Evolutionary conservation across 2,113 vertebrate genomes (phyloP).

Genomic region (Bungarus multicinctus): DNA sequence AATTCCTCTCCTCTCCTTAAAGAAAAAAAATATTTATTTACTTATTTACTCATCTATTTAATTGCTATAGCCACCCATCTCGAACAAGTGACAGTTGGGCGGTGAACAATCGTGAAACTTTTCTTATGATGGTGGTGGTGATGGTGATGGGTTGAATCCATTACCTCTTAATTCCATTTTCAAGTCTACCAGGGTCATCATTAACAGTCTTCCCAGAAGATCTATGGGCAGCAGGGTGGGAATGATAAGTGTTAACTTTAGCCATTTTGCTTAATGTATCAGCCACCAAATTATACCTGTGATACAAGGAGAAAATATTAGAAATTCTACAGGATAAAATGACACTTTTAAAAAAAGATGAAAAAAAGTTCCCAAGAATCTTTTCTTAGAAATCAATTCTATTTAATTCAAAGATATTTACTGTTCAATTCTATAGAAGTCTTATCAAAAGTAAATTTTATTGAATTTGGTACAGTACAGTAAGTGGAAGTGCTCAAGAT

Average conservation of each 20-base stretch:
- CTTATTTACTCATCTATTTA: background rate
- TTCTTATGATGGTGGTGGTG: background rate
- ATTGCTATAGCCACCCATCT: background rate
- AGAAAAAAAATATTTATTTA: background rate
- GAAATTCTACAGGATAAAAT: background rate
- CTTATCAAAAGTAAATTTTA: background rate
- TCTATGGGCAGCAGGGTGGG: constrained; percentile 63
- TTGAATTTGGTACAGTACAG: background rate
- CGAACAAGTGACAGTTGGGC: background rate
- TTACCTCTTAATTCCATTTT: constrained; percentile 85
- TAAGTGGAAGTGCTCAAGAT: background rate
- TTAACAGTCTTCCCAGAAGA: constrained; percentile 57
- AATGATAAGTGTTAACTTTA: constrained; percentile 79
- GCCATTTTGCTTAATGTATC: constrained; percentile 78
- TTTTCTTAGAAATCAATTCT: background rate
- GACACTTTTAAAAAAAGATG: background rate
- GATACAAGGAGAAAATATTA: background rate
- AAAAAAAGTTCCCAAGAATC: background rate
- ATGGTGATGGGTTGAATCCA: background rate
- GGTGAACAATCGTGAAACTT: background rate
- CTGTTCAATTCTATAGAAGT: background rate
- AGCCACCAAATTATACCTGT: constrained; percentile 55
- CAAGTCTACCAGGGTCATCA: constrained; percentile 74
- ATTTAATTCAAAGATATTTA: background rate
- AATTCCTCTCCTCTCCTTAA: background rate